phyloP scores from a whole-genome alignment of 2,797 vertebrate genomes.

The Chelonia mydas region DNA sequence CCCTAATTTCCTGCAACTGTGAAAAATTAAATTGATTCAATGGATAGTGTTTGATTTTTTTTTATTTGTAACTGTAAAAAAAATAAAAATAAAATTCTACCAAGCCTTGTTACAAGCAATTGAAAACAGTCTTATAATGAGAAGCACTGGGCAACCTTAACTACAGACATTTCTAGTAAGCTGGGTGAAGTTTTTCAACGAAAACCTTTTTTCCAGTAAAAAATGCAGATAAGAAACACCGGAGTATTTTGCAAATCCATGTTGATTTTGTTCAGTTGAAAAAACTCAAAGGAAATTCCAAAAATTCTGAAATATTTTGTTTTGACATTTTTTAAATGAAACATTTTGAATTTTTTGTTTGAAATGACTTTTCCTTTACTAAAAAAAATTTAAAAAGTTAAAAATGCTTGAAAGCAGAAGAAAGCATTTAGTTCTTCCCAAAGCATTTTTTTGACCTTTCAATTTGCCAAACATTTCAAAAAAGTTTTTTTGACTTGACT shows the following conservation, averaged over 20 bases:
- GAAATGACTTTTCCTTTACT: not conserved
- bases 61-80: no score
- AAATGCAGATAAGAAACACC: not conserved
- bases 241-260: not conserved
- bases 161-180: not conserved
- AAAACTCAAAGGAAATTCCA: not conserved
- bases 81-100: no score
- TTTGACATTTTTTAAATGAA: not conserved
- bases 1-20: not conserved
- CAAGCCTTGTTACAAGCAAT: not conserved
- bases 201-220: not conserved
- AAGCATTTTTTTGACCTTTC: not conserved
- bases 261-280: not conserved
- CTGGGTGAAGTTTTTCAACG: not conserved
- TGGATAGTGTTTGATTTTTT: no score
- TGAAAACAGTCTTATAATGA: not conserved
- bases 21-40: not conserved
- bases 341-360: not conserved
- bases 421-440: not conserved
- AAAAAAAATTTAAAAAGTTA: not conserved
- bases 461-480: not conserved
- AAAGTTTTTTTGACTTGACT: no score
- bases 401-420: not conserved
- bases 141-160: not conserved
- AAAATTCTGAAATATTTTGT: not conserved